Evolutionary conservation across 2,888 invertebrate genomes (phyloP).

Genomic region (Lasioglossum villosulum): DNA sequence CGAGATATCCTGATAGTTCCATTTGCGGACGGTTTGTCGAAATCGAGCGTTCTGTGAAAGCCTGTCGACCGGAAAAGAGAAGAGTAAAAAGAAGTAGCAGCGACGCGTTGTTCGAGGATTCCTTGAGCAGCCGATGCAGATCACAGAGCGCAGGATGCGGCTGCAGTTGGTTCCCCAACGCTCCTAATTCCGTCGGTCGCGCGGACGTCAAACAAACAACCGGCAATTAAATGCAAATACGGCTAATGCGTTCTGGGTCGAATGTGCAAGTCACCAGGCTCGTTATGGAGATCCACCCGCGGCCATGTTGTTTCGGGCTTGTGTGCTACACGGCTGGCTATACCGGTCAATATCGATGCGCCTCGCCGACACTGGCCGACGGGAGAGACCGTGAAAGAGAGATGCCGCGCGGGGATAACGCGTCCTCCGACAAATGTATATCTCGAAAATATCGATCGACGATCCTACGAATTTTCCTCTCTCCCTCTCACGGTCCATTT

Average conservation of each 20-base stretch:
- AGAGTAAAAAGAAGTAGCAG: not conserved
- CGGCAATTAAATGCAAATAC: slow-evolving; percentile 84
- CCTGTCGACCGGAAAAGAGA: not conserved
- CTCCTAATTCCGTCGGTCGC: slow-evolving; percentile 76
- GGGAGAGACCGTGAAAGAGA: slow-evolving; percentile 34
- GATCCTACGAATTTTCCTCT: slow-evolving; percentile 33
- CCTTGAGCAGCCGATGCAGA: slow-evolving; percentile 44
- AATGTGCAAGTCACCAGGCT: slow-evolving; percentile 82
- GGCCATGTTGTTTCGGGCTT: slow-evolving; percentile 79
- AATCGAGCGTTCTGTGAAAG: not conserved
- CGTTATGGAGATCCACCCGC: slow-evolving; percentile 80
- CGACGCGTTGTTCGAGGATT: not conserved
- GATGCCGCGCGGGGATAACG: slow-evolving; percentile 68
- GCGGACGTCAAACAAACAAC: slow-evolving; percentile 83
- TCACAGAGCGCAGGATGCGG: slow-evolving; percentile 62
- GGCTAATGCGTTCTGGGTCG: slow-evolving; percentile 82
- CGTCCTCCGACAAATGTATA: not conserved
- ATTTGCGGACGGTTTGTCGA: not conserved
- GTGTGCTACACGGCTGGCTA: slow-evolving; percentile 60
- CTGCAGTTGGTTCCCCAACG: slow-evolving; percentile 54
- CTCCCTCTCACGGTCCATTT: not conserved
- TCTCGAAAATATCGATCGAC: slow-evolving; percentile 51
- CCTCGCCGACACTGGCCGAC: slow-evolving; percentile 37
- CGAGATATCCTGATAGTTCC: no score
- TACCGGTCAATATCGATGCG: slow-evolving; percentile 75